Evolutionary conservation across 2,888 invertebrate species (phyloP).

Genomic region (Phyllotreta cruciferae): DNA sequence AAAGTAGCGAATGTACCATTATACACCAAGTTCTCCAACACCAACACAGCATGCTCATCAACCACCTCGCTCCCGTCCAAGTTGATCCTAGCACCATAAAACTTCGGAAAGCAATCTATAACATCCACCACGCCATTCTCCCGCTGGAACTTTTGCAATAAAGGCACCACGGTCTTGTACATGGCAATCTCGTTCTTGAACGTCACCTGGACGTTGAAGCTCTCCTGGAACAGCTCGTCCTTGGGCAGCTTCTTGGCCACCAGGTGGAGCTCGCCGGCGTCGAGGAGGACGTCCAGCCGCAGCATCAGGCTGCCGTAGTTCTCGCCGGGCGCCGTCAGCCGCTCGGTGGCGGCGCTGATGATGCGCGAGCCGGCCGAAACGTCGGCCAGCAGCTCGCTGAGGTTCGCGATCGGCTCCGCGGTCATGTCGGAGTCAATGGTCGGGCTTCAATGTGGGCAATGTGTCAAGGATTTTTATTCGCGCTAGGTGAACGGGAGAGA

Average conservation of each 20-base stretch:
- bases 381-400: background rate
- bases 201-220: slow-evolving; percentile 6
- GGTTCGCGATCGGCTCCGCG: background rate
- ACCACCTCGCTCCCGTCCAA: background rate
- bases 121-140: background rate
- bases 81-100: slow-evolving; percentile 5
- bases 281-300: slow-evolving; percentile 12
- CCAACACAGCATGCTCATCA: slow-evolving; percentile 1
- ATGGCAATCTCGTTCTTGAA: slow-evolving; percentile 12
- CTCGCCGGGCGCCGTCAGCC: slow-evolving; percentile 20
- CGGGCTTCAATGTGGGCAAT: too few relatives aligned
- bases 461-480: too few relatives aligned
- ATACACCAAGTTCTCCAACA: slow-evolving; percentile 8
- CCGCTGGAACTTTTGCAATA: slow-evolving; percentile 4
- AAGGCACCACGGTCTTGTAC: slow-evolving; percentile 5
- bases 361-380: background rate
- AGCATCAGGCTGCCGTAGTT: slow-evolving; percentile 22
- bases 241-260: slow-evolving; percentile 16
- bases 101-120: slow-evolving; percentile 11
- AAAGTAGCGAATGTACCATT: background rate
- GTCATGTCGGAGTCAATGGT: background rate
- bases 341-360: background rate
- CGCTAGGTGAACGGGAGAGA: too few relatives aligned
- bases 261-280: background rate
- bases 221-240: slow-evolving; percentile 1